Conservation (phyloP, 2,888 invertebrate genomes). For the Phyto melanocephala region DNA sequence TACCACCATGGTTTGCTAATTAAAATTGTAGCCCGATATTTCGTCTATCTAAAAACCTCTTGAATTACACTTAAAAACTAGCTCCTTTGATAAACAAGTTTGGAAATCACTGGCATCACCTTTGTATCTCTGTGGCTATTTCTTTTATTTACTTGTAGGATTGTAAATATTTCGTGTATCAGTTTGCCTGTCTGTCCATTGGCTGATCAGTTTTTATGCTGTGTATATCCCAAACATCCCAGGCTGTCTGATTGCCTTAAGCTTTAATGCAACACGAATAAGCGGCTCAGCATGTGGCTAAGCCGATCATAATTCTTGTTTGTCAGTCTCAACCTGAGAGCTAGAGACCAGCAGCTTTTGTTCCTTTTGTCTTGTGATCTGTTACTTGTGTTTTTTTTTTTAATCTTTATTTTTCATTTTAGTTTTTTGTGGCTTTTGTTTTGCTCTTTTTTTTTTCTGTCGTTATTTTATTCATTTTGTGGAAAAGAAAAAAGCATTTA, state of each 20-base stretch:
- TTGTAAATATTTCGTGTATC: background rate
- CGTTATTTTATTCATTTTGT: constrained; percentile 32
- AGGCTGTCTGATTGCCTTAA: constrained; percentile 63
- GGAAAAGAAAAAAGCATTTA: constrained; percentile 59
- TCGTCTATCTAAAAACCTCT: too few relatives aligned
- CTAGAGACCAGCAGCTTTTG: constrained; percentile 65
- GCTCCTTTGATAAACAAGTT: too few relatives aligned
- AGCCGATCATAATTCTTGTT: constrained; percentile 79
- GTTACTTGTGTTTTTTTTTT: constrained; percentile 32
- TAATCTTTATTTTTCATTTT: constrained; percentile 5
- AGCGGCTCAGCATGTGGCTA: constrained; percentile 77
- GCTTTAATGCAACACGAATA: constrained; percentile 64
- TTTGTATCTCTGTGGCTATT: too few relatives aligned
- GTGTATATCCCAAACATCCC: constrained; percentile 42
- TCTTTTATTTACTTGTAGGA: background rate
- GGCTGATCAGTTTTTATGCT: constrained; percentile 40
- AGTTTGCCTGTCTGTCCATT: constrained; percentile 34
- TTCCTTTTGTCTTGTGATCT: constrained; percentile 56
- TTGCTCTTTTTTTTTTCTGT: constrained; percentile 38
- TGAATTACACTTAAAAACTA: too few relatives aligned
- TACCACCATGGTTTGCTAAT: too few relatives aligned
- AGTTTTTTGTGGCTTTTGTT: constrained; percentile 52
- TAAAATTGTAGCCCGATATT: too few relatives aligned
- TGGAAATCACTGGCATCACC: too few relatives aligned
- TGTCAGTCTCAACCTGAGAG: constrained; percentile 71